Percentiles rank a stretch among this genome's conserved stretches.
Conservation (phyloP, 2,888 invertebrate species). For the Coremacera marginata region DNA sequence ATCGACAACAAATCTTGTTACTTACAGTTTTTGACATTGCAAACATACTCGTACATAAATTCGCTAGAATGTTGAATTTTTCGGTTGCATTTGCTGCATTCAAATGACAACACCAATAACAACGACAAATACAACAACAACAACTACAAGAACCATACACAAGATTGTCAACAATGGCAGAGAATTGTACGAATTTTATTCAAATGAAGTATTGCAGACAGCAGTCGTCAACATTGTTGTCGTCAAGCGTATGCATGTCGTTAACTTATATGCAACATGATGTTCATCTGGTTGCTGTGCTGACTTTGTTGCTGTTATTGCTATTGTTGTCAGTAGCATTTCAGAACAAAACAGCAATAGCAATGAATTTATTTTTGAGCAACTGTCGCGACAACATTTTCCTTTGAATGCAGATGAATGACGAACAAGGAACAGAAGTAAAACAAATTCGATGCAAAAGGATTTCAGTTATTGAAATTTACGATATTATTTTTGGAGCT, state of each 20-base stretch:
- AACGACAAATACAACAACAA: not conserved
- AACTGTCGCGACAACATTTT: constrained; percentile 2
- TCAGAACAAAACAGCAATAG: not conserved
- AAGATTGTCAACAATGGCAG: constrained; percentile 4
- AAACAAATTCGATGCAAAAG: constrained; percentile 5
- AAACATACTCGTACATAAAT: constrained; percentile 14
- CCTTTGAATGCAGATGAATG: constrained; percentile 26
- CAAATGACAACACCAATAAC: not conserved
- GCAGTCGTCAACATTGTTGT: constrained; percentile 5
- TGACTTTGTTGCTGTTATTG: not conserved
- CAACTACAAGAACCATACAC: not conserved
- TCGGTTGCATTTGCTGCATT: constrained; percentile 23
- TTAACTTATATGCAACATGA: constrained; percentile 27
- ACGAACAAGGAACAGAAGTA: not conserved
- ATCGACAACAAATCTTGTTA: constrained; percentile 22
- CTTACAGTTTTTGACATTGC: constrained; percentile 20
- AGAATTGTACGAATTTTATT: constrained; percentile 31
- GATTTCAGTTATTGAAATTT: constrained; percentile 29
- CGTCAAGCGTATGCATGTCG: constrained; percentile 19
- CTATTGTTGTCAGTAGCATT: not conserved
- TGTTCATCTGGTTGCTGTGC: not conserved
- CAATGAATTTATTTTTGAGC: constrained; percentile 28
- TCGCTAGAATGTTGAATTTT: constrained; percentile 8
- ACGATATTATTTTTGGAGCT: constrained; percentile 21
- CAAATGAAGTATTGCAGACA: constrained; percentile 36